A percentile compares a stretch with the other conserved stretches of the same genome.
phyloP scores from a whole-genome alignment of 2,888 invertebrate species.

The Nysson spinosus region DNA sequence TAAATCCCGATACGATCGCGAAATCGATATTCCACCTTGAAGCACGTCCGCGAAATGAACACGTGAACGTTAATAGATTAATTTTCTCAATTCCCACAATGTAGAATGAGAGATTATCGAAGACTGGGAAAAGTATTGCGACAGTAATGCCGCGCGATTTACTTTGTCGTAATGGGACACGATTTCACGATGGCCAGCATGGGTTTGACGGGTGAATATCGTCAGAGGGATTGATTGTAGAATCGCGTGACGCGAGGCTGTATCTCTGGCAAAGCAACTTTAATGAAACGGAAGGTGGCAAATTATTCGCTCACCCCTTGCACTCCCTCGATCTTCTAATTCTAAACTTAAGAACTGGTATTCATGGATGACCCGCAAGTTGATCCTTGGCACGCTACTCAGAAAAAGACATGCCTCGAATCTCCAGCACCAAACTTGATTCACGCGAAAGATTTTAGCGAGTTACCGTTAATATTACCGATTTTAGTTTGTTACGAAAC shows the following conservation, averaged over 20 bases:
- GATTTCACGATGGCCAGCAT: slow-evolving; percentile 46
- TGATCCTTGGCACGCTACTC: slow-evolving; percentile 8
- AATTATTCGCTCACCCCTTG: slow-evolving; percentile 50
- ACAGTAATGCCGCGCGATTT: slow-evolving; percentile 41
- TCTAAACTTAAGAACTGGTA: background rate
- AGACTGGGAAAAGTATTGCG: background rate
- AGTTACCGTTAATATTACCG: too few species aligned
- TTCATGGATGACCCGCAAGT: slow-evolving; percentile 17
- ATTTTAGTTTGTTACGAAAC: too few species aligned
- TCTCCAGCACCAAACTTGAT: too few species aligned
- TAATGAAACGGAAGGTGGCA: slow-evolving; percentile 63
- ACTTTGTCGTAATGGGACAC: slow-evolving; percentile 56
- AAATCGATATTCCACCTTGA: too few species aligned
- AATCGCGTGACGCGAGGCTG: slow-evolving; percentile 62
- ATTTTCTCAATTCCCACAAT: background rate
- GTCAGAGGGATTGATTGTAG: slow-evolving; percentile 62
- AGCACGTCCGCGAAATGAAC: too few species aligned
- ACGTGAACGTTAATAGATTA: too few species aligned
- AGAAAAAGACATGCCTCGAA: too few species aligned
- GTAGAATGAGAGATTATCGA: background rate
- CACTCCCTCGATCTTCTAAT: slow-evolving; percentile 1
- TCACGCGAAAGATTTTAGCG: too few species aligned
- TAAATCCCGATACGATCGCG: too few species aligned
- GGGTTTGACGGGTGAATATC: slow-evolving; percentile 58
- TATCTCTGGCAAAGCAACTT: slow-evolving; percentile 48